Conservation (phyloP, 2,113 vertebrate species). For the Hydrolagus affinis region DNA sequence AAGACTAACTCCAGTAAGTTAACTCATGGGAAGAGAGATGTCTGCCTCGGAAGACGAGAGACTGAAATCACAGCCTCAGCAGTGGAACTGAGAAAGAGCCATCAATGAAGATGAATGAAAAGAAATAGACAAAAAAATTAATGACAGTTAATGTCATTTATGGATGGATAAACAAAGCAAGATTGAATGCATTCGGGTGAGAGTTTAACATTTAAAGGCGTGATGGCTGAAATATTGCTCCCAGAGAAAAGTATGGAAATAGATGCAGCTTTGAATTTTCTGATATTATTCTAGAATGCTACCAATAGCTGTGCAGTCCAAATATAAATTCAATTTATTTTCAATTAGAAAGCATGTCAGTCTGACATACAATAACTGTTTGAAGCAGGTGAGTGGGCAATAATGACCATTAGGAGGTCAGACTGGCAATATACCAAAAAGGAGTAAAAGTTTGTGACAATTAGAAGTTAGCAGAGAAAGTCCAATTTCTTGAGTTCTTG, state of each 20-base stretch:
- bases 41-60: no score
- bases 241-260: not conserved
- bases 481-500: not conserved
- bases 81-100: not conserved
- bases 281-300: not conserved
- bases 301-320: not conserved
- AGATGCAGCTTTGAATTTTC: not conserved
- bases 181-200: not conserved
- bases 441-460: not conserved
- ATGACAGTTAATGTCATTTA: not conserved
- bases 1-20: no score
- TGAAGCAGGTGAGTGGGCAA: not conserved
- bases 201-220: not conserved
- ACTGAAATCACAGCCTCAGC: no score
- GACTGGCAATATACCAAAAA: not conserved
- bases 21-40: no score
- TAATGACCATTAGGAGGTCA: not conserved
- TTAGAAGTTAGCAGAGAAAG: constrained; percentile 18
- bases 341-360: no score
- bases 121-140: not conserved
- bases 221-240: not conserved
- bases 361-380: not conserved
- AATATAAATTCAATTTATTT: not conserved
- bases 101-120: not conserved
- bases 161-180: not conserved